Evolutionary conservation across 2,888 invertebrate genomes (phyloP).

Genomic region (Melanostoma scalare): DNA sequence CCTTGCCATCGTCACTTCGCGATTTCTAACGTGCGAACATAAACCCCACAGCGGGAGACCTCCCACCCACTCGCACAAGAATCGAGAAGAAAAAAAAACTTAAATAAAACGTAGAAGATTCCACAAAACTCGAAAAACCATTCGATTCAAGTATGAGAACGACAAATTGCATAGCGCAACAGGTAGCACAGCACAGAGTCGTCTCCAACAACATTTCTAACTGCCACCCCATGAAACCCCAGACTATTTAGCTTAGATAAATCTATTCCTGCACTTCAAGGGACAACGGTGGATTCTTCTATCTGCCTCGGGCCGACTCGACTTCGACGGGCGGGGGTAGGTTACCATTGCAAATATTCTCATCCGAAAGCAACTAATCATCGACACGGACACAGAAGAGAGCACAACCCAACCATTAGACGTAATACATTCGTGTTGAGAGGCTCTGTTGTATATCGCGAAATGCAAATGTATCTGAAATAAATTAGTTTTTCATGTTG

Average conservation of each 20-base stretch:
- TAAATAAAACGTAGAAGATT: conserved; percentile 25
- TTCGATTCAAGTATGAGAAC: conserved; percentile 19
- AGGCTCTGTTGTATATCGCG: conserved; percentile 62
- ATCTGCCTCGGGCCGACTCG: background rate
- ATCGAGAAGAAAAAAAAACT: background rate
- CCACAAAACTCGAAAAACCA: conserved; percentile 23
- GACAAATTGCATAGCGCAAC: conserved; percentile 70
- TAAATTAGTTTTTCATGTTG: conserved; percentile 82
- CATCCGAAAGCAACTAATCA: conserved; percentile 59
- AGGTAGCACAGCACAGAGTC: conserved; percentile 64
- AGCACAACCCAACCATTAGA: conserved; percentile 65
- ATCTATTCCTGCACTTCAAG: conserved; percentile 63
- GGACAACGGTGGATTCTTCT: conserved; percentile 55
- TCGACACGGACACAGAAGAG: conserved; percentile 24
- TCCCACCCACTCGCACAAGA: conserved; percentile 56
- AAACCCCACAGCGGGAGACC: conserved; percentile 59
- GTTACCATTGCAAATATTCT: conserved; percentile 19
- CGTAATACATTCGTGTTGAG: conserved; percentile 71
- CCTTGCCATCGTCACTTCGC: conserved; percentile 22
- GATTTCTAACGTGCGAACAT: conserved; percentile 65
- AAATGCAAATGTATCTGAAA: conserved; percentile 74
- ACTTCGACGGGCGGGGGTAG: background rate
- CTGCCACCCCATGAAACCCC: conserved; percentile 49
- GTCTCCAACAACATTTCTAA: conserved; percentile 53
- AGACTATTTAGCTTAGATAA: conserved; percentile 57